Percentiles rank a stretch among this genome's conserved stretches.
phyloP scores from a whole-genome alignment of 2,797 vertebrate species.

The Poecilia velifera region DNA sequence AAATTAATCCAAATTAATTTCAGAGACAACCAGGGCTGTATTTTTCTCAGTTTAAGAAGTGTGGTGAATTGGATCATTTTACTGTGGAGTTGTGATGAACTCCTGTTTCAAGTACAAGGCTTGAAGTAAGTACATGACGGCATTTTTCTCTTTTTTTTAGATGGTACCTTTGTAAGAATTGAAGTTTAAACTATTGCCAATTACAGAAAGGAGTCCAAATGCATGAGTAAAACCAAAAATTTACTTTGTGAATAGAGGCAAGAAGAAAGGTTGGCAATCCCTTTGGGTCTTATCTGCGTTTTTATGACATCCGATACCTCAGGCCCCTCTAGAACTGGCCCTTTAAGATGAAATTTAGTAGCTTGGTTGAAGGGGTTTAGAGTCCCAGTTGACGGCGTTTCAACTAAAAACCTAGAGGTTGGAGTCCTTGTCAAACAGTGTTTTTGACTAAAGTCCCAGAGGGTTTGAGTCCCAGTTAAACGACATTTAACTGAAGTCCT shows the following conservation, averaged over 20 bases:
- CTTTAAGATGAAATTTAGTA: slow-evolving; percentile 10
- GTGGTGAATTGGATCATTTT: neutral
- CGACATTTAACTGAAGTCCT: no score
- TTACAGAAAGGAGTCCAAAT: slow-evolving; percentile 26
- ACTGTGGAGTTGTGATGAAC: neutral
- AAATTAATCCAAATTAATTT: neutral
- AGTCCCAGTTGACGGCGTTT: no score
- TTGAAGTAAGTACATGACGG: neutral
- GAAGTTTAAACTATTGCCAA: slow-evolving; percentile 28
- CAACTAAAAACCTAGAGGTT: no score
- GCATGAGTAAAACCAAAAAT: slow-evolving; percentile 39
- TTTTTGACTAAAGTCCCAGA: no score
- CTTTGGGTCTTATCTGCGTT: slow-evolving; percentile 33
- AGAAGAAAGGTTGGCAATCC: slow-evolving; percentile 27
- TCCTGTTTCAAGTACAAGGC: neutral
- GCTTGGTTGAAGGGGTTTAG: neutral
- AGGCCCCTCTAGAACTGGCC: neutral
- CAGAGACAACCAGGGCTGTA: neutral
- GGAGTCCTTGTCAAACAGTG: no score
- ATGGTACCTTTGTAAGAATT: slow-evolving; percentile 16
- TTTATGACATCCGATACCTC: slow-evolving; percentile 36
- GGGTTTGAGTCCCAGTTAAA: no score
- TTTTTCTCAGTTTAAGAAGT: neutral
- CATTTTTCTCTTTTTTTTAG: slow-evolving; percentile 7
- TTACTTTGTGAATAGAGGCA: slow-evolving; percentile 30